phyloP scores from a whole-genome alignment of 2,113 vertebrate species.

The Cololabis saira region DNA sequence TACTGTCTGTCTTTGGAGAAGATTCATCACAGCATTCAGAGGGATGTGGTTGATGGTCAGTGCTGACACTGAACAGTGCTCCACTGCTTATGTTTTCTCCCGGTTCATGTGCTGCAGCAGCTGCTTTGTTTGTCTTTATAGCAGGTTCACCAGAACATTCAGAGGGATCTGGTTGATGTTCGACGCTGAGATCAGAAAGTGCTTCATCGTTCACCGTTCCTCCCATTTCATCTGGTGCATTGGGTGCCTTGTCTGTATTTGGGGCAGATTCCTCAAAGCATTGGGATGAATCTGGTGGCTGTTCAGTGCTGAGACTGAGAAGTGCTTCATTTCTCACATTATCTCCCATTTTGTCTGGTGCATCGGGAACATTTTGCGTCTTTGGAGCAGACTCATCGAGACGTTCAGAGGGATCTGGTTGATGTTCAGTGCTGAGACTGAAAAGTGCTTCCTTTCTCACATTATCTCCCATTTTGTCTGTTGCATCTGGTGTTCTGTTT shows the following conservation, averaged over 20 bases:
- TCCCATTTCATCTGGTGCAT: background rate
- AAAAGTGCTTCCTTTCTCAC: no score
- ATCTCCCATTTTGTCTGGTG: no score
- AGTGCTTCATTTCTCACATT: no score
- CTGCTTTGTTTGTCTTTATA: background rate
- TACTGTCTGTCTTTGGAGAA: constrained; percentile 13
- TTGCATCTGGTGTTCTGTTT: background rate
- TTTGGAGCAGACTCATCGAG: background rate
- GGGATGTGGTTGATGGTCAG: no score
- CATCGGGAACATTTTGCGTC: no score
- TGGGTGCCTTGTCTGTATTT: constrained; percentile 9
- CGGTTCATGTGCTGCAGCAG: background rate
- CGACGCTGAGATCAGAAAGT: constrained; percentile 7
- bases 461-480: background rate
- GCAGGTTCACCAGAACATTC: constrained; percentile 12
- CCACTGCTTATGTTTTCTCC: no score
- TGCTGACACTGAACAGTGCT: no score
- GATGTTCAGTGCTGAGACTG: no score
- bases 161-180: constrained; percentile 1
- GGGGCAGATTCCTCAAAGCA: background rate
- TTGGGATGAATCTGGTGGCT: no score
- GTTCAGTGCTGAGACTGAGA: no score
- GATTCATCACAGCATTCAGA: background rate
- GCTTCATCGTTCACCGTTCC: background rate
- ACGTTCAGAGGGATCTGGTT: background rate